Evolutionary conservation across 2,113 vertebrate genomes (phyloP), one percentile per base, ranked within the genome.

Genomic region (Pelobates fuscus): DNA sequence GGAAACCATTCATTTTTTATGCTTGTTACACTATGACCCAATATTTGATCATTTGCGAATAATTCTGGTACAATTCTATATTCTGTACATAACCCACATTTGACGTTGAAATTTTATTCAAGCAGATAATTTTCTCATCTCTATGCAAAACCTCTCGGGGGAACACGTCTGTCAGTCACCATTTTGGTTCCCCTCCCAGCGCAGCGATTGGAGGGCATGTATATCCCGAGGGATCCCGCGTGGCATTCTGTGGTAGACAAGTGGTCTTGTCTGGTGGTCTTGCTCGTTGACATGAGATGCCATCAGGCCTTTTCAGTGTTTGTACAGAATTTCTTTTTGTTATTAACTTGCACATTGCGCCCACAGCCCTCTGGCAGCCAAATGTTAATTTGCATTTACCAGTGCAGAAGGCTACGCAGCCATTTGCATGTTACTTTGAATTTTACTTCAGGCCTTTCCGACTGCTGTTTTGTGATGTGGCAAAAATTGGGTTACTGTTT

Each of bases 401-500:
- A 66, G 23, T 27, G 26, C 25, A 23, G 11, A 11, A 21, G 52
- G 20, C 8, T 23, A 12, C 5, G 52, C 52, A 67, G 44, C 25
- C 25, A 29, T 52, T 20, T n/a, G 7, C 29, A 49, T 12, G 10
- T 54, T 52, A 18, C 2, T 12, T 17, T 24, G 21, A n/a, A 25
- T 60, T 44, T 26, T 21, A 20, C 44, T 67, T 30, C 44, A 15
- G 66, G n/a, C 24, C 26, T 54, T 68, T 2, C 17, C 37, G 15
- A 7, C 52, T 20, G n/a, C 21, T 55, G 14, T 37, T 43, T 58
- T 41, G 26, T 41, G 54, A 70, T 70, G 21, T 41, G 52, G 21
- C 29, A 37, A 30, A 14, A 57, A 58, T 70, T 70, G 30, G 23
- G 21, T 57, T 59, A 41, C 54, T 67, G 26, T n/a, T 55, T 18